Conservation (phyloP, 2,113 vertebrate genomes). For the Mobula birostris region DNA sequence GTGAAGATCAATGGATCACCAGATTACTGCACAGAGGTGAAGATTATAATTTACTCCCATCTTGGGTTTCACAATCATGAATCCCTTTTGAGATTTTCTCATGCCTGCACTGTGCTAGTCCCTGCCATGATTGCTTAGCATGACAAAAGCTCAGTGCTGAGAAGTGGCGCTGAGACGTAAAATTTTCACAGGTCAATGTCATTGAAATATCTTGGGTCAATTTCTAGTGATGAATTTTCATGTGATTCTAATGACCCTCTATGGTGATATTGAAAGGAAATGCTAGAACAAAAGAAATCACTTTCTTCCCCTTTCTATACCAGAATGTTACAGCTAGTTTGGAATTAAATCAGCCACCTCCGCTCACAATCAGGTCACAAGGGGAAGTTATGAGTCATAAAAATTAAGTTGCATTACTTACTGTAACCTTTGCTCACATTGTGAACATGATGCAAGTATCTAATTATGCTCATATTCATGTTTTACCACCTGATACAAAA, state of each 20-base stretch:
- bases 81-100: background rate
- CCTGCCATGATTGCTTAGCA: background rate
- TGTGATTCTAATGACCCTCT: background rate
- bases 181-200: background rate
- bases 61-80: background rate
- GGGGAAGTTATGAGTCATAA: background rate
- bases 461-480: background rate
- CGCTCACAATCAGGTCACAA: background rate
- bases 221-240: background rate
- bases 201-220: background rate
- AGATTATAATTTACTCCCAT: background rate
- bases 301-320: background rate
- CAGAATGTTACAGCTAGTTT: background rate
- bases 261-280: background rate
- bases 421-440: background rate
- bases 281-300: background rate
- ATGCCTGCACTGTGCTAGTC: background rate
- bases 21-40: background rate
- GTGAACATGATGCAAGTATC: background rate
- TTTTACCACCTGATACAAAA: background rate
- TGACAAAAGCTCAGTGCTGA: background rate
- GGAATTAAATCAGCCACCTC: background rate
- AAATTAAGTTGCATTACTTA: background rate
- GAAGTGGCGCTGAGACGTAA: background rate
- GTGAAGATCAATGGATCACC: background rate